phyloP scores from a whole-genome alignment of 2,113 vertebrate species.

The Hippocampus comes region DNA sequence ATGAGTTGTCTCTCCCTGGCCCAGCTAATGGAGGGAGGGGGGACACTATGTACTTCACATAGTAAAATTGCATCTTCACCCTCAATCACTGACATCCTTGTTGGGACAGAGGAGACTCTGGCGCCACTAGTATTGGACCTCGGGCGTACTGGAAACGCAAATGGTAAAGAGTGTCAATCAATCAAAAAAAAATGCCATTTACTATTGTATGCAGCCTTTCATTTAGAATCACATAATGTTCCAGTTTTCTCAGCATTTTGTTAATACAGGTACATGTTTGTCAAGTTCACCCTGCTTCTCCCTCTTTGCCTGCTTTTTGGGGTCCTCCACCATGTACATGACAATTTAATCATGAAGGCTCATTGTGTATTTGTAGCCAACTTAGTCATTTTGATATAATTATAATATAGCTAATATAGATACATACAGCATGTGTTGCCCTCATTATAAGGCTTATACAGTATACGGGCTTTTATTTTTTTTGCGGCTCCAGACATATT shows the following conservation, averaged over 20 bases:
- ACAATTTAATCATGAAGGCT: too few species aligned
- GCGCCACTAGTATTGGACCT: constrained; percentile 63
- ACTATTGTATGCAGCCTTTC: neutral
- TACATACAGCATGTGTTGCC: too few species aligned
- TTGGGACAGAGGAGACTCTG: constrained; percentile 53
- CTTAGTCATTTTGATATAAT: too few species aligned
- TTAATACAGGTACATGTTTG: too few species aligned
- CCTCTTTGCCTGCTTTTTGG: too few species aligned
- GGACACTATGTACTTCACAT: constrained; percentile 87
- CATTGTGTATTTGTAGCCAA: too few species aligned
- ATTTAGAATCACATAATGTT: neutral
- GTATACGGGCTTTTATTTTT: too few species aligned
- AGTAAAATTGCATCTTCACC: constrained; percentile 84
- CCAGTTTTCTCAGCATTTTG: neutral
- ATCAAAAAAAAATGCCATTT: neutral
- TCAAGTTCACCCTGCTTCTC: too few species aligned
- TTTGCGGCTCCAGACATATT: too few species aligned
- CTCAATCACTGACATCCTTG: constrained; percentile 78
- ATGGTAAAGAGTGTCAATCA: neutral
- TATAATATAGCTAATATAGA: too few species aligned
- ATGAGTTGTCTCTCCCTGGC: constrained; percentile 88
- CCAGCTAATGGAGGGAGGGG: constrained; percentile 89
- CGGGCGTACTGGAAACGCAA: constrained; percentile 80
- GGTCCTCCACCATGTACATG: too few species aligned
- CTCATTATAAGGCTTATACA: too few species aligned